phyloP scores from a whole-genome alignment of 2,113 vertebrate genomes.

The Bubo scandiacus region DNA sequence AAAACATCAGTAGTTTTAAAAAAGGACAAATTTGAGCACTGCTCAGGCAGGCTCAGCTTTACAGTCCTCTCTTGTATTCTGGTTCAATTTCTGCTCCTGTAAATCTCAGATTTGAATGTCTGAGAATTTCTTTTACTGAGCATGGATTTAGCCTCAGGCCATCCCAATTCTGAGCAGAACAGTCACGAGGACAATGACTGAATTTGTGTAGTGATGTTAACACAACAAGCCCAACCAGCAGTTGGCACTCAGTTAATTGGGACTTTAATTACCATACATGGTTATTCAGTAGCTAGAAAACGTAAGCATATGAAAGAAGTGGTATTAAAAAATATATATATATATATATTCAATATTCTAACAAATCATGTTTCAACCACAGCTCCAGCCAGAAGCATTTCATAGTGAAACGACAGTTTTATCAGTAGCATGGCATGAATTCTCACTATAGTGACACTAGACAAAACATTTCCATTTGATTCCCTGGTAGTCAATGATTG shows the following conservation, averaged over 20 bases:
- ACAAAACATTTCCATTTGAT: background rate
- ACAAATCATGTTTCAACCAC: background rate
- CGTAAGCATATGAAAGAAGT: background rate
- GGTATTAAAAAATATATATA: background rate
- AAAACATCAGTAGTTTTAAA: background rate
- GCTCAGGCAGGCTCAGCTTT: background rate
- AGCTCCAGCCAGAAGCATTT: background rate
- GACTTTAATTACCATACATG: background rate
- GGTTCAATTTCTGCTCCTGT: background rate
- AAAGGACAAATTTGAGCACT: background rate
- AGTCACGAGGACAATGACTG: background rate
- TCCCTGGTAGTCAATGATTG: background rate
- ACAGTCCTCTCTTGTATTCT: background rate
- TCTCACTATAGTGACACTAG: background rate
- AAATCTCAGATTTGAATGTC: background rate
- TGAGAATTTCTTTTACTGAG: background rate
- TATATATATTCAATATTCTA: background rate
- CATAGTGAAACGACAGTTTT: background rate
- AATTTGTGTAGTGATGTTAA: background rate
- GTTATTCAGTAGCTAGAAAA: background rate
- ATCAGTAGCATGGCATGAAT: background rate
- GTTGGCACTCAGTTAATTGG: background rate
- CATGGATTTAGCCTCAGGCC: background rate
- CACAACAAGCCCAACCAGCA: background rate
- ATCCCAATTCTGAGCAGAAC: background rate